Evolutionary conservation across 2,888 invertebrate genomes (phyloP).

Genomic region (Pammene aurita): DNA sequence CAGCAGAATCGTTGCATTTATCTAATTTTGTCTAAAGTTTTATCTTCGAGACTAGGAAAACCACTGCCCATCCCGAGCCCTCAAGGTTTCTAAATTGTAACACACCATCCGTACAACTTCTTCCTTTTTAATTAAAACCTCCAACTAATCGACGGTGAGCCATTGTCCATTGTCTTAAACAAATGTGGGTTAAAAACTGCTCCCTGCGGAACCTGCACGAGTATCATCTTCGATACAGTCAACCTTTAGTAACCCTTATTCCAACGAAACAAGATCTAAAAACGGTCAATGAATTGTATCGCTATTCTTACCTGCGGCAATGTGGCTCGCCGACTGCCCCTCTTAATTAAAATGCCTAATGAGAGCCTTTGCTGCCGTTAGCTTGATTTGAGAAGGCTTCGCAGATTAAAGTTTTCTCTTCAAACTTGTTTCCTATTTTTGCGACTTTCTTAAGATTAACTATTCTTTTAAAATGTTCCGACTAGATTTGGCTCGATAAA

Average conservation of each 20-base stretch:
- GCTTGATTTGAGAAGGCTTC: slow-evolving; percentile 8
- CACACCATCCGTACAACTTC: neutral
- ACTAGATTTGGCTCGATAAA: no score
- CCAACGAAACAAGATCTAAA: no score
- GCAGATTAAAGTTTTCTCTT: slow-evolving; percentile 13
- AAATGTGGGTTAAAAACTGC: slow-evolving; percentile 19
- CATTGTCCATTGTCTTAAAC: slow-evolving; percentile 21
- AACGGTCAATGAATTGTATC: neutral
- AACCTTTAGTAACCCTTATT: no score
- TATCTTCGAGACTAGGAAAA: no score
- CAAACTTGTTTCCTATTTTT: neutral
- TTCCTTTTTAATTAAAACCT: slow-evolving; percentile 12
- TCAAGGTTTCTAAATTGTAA: neutral
- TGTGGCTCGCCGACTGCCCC: slow-evolving; percentile 12
- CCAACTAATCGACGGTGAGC: neutral
- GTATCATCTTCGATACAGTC: no score
- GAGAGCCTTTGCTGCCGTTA: slow-evolving; percentile 3
- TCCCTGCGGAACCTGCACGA: neutral
- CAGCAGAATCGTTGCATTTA: no score
- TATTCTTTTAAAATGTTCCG: neutral
- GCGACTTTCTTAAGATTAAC: neutral
- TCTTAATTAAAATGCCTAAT: slow-evolving; percentile 29
- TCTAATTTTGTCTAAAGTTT: no score
- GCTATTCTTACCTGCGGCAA: neutral
- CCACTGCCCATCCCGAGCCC: no score